These are phyloP conservation scores for Lacanobia wlatinum DNA, from an alignment of 2,888 invertebrate genomes.

Conservation along the genomic window DNA sequence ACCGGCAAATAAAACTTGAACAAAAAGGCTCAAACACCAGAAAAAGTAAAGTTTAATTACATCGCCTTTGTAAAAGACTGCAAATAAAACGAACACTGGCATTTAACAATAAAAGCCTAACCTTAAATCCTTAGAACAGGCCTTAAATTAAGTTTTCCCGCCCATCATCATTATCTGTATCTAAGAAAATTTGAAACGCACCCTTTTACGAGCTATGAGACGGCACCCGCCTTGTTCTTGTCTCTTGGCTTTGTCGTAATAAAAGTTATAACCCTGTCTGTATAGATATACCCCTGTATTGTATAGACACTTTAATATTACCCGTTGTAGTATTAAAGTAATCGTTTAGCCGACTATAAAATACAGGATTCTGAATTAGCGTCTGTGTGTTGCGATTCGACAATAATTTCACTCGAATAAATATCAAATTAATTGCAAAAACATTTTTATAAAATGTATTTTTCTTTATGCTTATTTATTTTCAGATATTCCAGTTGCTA, in stretches of 20 bases:
- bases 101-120: constrained; percentile 54
- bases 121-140: constrained; percentile 46
- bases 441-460: background rate
- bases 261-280: constrained; percentile 55
- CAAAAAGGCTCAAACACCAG: constrained; percentile 14
- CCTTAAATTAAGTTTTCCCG: constrained; percentile 63
- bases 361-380: background rate
- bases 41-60: constrained; percentile 41
- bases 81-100: constrained; percentile 44
- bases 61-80: constrained; percentile 26
- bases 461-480: background rate
- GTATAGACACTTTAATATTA: constrained; percentile 14
- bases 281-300: constrained; percentile 30
- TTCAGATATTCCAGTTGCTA: background rate
- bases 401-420: too few relatives aligned
- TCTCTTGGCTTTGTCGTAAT: constrained; percentile 57
- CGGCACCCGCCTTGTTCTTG: constrained; percentile 61
- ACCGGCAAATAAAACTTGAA: constrained; percentile 20
- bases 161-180: constrained; percentile 65
- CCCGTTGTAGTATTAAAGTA: background rate
- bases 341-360: background rate
- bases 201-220: constrained; percentile 65
- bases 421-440: too few relatives aligned
- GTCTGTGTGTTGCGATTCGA: background rate
- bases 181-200: constrained; percentile 66